Conservation (phyloP, 2,113 vertebrate genomes). For the Ceuthmochares aereus region DNA sequence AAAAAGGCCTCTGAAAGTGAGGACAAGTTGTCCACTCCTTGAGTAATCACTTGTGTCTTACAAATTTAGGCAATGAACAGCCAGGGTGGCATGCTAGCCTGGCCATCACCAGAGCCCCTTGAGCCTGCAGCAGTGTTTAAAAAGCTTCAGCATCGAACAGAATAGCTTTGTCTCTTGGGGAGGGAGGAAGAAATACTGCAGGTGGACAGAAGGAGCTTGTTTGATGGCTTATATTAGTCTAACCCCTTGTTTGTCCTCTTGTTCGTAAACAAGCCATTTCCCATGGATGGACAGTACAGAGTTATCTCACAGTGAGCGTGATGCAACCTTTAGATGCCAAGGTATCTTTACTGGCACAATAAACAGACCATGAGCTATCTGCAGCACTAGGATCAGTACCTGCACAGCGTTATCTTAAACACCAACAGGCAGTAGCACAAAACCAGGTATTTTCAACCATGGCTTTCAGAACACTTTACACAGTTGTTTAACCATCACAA, state of each 20-base stretch:
- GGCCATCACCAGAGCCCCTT: accelerated
- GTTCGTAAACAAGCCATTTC: background rate
- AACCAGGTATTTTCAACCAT: background rate
- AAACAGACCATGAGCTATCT: background rate
- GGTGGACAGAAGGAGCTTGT: background rate
- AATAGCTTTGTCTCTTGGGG: background rate
- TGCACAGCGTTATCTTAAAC: background rate
- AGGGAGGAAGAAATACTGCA: background rate
- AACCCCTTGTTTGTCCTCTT: background rate
- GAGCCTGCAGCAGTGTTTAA: background rate
- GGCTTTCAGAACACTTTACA: background rate
- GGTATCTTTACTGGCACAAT: background rate
- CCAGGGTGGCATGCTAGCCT: background rate
- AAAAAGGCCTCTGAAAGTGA: background rate
- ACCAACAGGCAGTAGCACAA: background rate
- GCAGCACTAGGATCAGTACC: too few species aligned
- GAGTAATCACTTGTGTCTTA: too few species aligned
- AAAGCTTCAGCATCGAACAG: background rate
- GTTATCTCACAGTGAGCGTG: accelerated
- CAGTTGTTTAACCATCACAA: background rate
- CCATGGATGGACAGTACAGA: background rate
- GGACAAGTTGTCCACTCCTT: background rate
- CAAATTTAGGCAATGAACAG: background rate
- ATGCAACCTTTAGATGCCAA: background rate
- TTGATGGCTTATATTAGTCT: background rate